A percentile compares a stretch with the other conserved stretches of the same genome.
phyloP scores from a whole-genome alignment of 2,797 vertebrate species.

The Thaleichthys pacificus region DNA sequence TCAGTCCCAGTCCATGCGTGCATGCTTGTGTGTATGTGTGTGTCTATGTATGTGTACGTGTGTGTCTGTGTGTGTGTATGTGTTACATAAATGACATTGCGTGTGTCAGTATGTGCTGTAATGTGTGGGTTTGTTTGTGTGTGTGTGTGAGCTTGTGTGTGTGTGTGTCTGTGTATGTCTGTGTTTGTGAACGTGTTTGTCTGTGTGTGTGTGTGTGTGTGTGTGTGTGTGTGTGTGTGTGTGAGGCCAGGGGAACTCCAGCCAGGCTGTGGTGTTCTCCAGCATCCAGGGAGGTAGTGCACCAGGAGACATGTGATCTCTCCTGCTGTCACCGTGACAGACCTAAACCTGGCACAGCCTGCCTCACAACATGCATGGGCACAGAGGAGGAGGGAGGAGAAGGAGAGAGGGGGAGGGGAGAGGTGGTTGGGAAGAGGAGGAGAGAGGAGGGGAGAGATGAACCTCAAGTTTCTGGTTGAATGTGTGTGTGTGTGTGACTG shows the following conservation, averaged over 20 bases:
- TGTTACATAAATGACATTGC: neutral
- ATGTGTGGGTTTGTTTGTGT: conserved; percentile 6
- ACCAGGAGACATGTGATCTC: neutral
- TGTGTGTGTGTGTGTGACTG: neutral
- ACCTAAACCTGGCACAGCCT: neutral
- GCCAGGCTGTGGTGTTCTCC: conserved; percentile 1
- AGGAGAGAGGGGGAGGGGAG: neutral
- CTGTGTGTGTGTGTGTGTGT: neutral
- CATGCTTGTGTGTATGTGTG: neutral
- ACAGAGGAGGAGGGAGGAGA: conserved; percentile 4
- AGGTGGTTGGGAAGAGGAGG: neutral
- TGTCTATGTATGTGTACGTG: neutral
- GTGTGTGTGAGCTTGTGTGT: neutral
- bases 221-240: neutral
- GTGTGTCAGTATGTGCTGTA: neutral
- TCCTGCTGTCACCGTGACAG: conserved; percentile 6
- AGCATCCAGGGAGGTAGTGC: neutral
- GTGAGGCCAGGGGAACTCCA: conserved; percentile 2
- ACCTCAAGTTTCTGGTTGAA: neutral
- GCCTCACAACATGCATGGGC: neutral
- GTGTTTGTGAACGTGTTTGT: neutral
- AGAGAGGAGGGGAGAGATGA: neutral
- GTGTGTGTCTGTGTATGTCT: neutral
- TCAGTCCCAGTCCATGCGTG: neutral
- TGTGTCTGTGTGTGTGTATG: neutral